Base-by-base conservation (phyloP, 2,113 vertebrate genomes). In the Petrocephalus microphthalmus region DNA sequence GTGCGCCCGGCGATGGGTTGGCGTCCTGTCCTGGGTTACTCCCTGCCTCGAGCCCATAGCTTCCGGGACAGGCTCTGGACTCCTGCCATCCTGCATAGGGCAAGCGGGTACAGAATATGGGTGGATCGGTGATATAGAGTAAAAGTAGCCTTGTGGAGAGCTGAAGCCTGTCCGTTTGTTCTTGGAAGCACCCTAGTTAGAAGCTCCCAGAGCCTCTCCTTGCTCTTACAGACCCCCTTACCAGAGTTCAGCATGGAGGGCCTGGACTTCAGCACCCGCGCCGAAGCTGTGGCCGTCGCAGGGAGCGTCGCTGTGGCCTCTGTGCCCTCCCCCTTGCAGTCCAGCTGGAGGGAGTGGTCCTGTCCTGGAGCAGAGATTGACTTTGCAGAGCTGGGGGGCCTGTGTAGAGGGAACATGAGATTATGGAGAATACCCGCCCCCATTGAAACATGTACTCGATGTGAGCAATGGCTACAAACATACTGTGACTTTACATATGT, bases 281-380 rank as follows among this genome's bases (percentile, higher is more conserved):
- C 95, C 87, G 74, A 93, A 96, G 94, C 29, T 91, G 94, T 92
- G 82, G 96, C 90, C 0, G 96, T 88, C 91, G 95, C 93, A 0
- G 96, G 91, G 11, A 81, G 93, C 19, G 90, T 91, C 0, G 93
- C 91, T 88, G 89, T 90, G 91, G 89, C 87, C 60, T 92, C 92
- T 0, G 97, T 98, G 3, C 98, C 98, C 78, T 98, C 97, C 0
- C 98, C 98, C 93, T 99, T 99, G 89, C 98, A 97, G 90, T 98
- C 98, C 95, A 98, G 95, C 95, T 99, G 98, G 90, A 99, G 94
- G 90, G 97, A 96, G 2, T 96, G 96, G 88, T 99, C 98, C 87
- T 96, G 97, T 42, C 98, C 97, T 0, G 97, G 95, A 78, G 99
- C 93, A 89, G 95, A 95, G 95, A 98, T 98, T 91, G 96, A 98